Conservation (phyloP, 2,797 vertebrate species). For the Clarias laeviceps region DNA sequence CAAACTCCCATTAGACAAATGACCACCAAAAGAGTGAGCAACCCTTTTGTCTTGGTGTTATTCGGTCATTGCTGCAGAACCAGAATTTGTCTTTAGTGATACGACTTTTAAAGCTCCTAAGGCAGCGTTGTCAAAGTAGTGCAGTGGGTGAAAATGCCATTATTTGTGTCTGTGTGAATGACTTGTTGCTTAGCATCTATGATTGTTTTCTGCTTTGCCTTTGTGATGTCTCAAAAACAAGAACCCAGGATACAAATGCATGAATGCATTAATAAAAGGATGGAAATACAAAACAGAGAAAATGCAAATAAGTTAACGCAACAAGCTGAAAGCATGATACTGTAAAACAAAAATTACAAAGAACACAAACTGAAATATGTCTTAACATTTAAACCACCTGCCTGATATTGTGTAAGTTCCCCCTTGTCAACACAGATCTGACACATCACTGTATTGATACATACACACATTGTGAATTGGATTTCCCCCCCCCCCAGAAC, state of each 20-base stretch:
- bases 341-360: background rate
- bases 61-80: background rate
- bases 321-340: background rate
- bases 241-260: background rate
- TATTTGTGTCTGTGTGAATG: background rate
- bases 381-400: too few species aligned
- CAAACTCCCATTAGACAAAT: background rate
- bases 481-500: too few species aligned
- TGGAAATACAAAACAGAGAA: background rate
- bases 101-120: background rate
- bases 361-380: background rate
- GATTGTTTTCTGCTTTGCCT: slow-evolving; percentile 2
- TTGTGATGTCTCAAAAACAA: background rate
- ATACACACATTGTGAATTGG: too few species aligned
- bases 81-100: background rate
- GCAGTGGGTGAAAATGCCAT: background rate
- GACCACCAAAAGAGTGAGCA: background rate
- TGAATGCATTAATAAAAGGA: background rate
- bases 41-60: background rate
- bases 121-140: background rate
- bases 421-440: too few species aligned
- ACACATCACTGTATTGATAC: too few species aligned
- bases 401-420: too few species aligned
- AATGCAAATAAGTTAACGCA: background rate
- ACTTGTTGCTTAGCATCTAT: slow-evolving; percentile 11